Conservation (phyloP, 1,140 invertebrate species). For the Leptestheria dahalacensis region DNA sequence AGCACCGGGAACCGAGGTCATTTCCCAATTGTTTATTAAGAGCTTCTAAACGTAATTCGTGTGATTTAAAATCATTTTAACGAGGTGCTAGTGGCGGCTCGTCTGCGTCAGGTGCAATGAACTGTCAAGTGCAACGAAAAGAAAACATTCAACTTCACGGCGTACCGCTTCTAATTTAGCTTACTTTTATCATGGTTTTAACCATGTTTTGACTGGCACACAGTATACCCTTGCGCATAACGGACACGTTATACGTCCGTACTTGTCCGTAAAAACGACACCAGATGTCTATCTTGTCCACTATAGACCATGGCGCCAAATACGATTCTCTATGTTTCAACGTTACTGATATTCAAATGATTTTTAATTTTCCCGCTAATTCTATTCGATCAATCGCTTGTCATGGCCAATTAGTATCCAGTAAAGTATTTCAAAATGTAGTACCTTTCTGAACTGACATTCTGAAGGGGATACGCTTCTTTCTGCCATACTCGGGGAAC, state of each 20-base stretch:
- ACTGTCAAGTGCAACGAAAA: not conserved
- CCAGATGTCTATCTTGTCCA: not conserved
- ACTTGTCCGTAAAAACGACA: not conserved
- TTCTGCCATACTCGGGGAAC: conserved; percentile 51
- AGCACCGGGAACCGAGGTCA: not conserved
- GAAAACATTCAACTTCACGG: not conserved
- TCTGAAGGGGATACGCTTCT: conserved; percentile 47
- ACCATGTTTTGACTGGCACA: not conserved
- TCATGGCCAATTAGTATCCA: conserved; percentile 1
- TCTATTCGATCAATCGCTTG: not conserved
- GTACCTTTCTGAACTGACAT: conserved; percentile 42
- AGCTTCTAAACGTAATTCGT: not conserved
- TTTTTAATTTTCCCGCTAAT: no score
- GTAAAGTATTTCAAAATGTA: conserved; percentile 1
- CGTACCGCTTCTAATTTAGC: not conserved
- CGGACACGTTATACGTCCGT: no score
- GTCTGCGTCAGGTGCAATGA: not conserved
- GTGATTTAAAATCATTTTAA: not conserved
- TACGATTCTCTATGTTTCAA: conserved; percentile 1
- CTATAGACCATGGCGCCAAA: not conserved
- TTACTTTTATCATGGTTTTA: not conserved
- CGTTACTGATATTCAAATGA: not conserved
- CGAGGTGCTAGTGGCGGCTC: no score
- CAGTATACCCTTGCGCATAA: no score
- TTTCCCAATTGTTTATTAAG: not conserved